Evolutionary conservation across 1,140 invertebrate genomes (phyloP), one percentile per base, ranked within the genome.

Genomic region (Teleogryllus occipitalis): DNA sequence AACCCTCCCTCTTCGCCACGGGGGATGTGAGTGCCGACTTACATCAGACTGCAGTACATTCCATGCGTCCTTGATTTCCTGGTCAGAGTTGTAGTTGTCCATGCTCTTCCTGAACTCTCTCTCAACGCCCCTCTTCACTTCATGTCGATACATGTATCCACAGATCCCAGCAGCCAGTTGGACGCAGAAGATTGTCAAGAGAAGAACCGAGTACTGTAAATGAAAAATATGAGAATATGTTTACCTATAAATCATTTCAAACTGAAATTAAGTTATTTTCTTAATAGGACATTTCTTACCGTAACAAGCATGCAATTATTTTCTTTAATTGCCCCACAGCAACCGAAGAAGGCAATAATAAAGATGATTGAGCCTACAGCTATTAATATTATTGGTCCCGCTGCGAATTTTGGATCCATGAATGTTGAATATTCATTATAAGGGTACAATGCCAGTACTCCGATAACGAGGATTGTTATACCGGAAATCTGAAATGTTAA

Each of bases 221-320:
- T 8, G 46, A 46, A 14, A 75, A 89, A 86, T 82, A 81, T 84
- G 83, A 39, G 74, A 79, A 75, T 80, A 72, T 78, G 48, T 78
- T 21, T 5, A 39, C 27, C 27, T 1, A 2, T 39, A 39, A 39
- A 39, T 39, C 27, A 73, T 73, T 73, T 39, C 10, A 21, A 39
- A 39, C 27, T 5, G 27, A 39, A 39, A 39, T 39, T 2, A 39
- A 39, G 27, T 39, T 39, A 39, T 39, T 39, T 39, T 39, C 27
- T 39, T 39, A 39, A 39, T 39, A 39, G 27, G 8, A 77, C 6
- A 27, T 22, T 6, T 72, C 89, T 89, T 87, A 94, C 93, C 46
- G 93, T 95, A 21, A 94, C 90, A 74, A 96, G 92, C 94, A 96
- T 95, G 87, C 94, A 96, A 82, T 94, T 91, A 83, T 93, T 95